Conservation (phyloP, 2,797 vertebrate genomes). For the Poeciliopsis turneri region DNA sequence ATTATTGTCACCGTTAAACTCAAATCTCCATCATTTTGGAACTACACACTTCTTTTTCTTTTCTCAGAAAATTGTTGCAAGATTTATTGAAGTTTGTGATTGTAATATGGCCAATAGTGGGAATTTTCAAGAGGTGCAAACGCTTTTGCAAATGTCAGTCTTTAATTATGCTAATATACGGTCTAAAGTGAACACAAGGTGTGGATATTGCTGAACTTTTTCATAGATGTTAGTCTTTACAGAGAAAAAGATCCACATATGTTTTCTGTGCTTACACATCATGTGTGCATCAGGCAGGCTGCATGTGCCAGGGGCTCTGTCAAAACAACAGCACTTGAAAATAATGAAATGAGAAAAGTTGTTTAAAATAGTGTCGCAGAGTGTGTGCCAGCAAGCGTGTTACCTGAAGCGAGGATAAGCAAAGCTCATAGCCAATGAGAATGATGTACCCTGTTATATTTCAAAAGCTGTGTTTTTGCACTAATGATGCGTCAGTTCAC, state of each 20-base stretch:
- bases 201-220: not conserved
- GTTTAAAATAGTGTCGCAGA: slow-evolving; percentile 2
- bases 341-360: slow-evolving; percentile 8
- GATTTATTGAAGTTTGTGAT: not conserved
- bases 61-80: not conserved
- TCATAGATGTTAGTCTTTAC: not conserved
- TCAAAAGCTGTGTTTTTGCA: not conserved
- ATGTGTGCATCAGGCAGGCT: not conserved
- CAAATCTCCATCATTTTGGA: not conserved
- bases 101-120: not conserved
- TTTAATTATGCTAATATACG: not conserved
- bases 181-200: not conserved
- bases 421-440: not conserved
- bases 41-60: not conserved
- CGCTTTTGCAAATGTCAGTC: not conserved
- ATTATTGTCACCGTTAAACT: no score
- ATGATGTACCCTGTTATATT: not conserved
- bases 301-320: not conserved
- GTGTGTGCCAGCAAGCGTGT: not conserved
- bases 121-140: not conserved
- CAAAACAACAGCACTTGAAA: slow-evolving; percentile 7
- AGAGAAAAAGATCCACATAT: not conserved
- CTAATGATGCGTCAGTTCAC: not conserved
- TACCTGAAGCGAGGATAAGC: slow-evolving; percentile 1
- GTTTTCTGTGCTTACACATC: not conserved